Base-by-base conservation (phyloP, 2,113 vertebrate species). In the Apodemus speciosus region DNA sequence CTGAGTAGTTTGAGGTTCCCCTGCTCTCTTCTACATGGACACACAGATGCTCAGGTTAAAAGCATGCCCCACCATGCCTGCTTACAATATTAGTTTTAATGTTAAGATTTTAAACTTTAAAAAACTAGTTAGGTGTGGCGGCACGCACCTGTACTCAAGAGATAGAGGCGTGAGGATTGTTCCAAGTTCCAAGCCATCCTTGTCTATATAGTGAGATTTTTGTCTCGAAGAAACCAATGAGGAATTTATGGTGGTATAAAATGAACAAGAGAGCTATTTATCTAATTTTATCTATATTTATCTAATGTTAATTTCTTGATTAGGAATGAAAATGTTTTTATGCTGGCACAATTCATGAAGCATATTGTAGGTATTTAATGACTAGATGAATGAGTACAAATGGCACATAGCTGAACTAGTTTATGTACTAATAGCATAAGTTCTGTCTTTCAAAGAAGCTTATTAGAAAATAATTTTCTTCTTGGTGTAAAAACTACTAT, bases 381-480 rank as follows among this genome's bases (percentile, higher is more conserved):
- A 96, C 84, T 89, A 49, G 88, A 77, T 93, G n/a, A 69, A 88
- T 86, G 23, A 91, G 46, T 92, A 32, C 40, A 91, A 18, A n/a
- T n/a, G n/a, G n/a, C 49, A 92, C 62, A 76, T 84, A 15, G 23
- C 49, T 79, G 27, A 79, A 38, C 23, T 93, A 75, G 56, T 68
- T 23, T 81, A 32, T 40, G 62, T 43, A 51, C 46, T 53, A 49
- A 32, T 49, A 76, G 27, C 27, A 43, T 27, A 73, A 14, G 25
- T 25, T 49, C 49, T 79, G 87, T 49, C 30, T 76, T 49, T 92
- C n/a, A 75, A 89, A 72, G 35, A 25, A 93, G 58, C 7, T 75
- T 83, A 80, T 85, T 88, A 64, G 88, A 92, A 84, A 85, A 30
- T 93, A 95, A 53, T 73, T 95, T 91, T 92, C 30, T 25, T 27